Percentiles rank a stretch among this genome's conserved stretches.
phyloP scores from a whole-genome alignment of 2,888 invertebrate genomes.

The Phengaris arion region DNA sequence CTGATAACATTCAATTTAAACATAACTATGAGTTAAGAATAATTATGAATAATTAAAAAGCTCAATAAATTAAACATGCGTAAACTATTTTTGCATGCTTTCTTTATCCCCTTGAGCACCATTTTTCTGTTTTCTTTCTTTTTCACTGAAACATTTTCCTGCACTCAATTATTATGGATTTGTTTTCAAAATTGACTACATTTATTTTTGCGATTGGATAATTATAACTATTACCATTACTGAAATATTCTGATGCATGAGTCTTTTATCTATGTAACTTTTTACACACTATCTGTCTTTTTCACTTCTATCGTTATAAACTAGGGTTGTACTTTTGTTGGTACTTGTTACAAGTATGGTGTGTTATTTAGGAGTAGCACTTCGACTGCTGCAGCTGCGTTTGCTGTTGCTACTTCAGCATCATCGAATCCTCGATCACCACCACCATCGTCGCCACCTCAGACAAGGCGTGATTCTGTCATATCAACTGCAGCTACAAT shows the following conservation, averaged over 20 bases:
- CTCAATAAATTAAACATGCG: not conserved
- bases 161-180: not conserved
- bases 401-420: slow-evolving; percentile 94
- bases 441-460: slow-evolving; percentile 73
- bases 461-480: slow-evolving; percentile 82
- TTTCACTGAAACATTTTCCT: slow-evolving; percentile 2
- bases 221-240: not conserved
- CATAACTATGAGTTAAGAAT: not conserved
- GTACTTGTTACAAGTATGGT: not conserved
- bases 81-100: slow-evolving; percentile 18
- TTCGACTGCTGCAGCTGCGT: slow-evolving; percentile 92
- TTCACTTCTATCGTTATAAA: not conserved
- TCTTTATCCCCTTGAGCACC: not conserved
- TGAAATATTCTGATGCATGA: not conserved
- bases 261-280: slow-evolving; percentile 1
- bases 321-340: not conserved
- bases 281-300: not conserved
- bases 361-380: slow-evolving; percentile 85
- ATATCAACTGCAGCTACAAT: slow-evolving; percentile 96
- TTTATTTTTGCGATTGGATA: slow-evolving; percentile 13
- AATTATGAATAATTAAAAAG: not conserved
- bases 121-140: slow-evolving; percentile 14
- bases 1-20: too few relatives aligned
- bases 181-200: not conserved
- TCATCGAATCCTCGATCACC: slow-evolving; percentile 89